phyloP scores from a whole-genome alignment of 2,888 invertebrate genomes.

The Cryptophagus acutangulus region DNA sequence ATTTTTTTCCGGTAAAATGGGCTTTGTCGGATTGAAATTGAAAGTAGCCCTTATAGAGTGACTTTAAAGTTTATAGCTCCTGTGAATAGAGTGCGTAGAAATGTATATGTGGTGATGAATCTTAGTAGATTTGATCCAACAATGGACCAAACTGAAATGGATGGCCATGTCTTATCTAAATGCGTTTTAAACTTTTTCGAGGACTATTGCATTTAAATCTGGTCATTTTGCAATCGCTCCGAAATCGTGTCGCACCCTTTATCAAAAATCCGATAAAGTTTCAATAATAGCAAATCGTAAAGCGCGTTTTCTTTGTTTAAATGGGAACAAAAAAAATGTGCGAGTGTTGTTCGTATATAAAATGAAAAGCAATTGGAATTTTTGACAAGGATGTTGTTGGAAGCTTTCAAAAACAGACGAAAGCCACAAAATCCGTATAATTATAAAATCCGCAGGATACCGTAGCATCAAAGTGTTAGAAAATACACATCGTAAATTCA shows the following conservation, averaged over 20 bases:
- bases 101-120: slow-evolving; percentile 3
- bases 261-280: too few species aligned
- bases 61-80: not conserved
- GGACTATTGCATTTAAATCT: slow-evolving; percentile 49
- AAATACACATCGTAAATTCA: slow-evolving; percentile 45
- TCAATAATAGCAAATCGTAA: too few species aligned
- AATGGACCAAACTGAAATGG: slow-evolving; percentile 40
- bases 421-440: slow-evolving; percentile 36
- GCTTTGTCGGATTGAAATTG: too few species aligned
- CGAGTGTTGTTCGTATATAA: too few species aligned
- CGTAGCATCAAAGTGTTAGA: slow-evolving; percentile 44
- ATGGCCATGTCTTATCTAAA: slow-evolving; percentile 50
- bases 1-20: too few species aligned
- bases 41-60: too few species aligned
- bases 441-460: slow-evolving; percentile 44
- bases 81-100: not conserved
- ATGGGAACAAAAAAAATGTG: too few species aligned
- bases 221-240: too few species aligned
- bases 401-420: slow-evolving; percentile 31
- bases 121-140: slow-evolving; percentile 25
- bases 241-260: too few species aligned
- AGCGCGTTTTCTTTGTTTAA: too few species aligned
- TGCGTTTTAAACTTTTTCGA: slow-evolving; percentile 46
- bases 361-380: too few species aligned
- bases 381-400: too few species aligned